Evolutionary conservation across 2,113 vertebrate genomes (phyloP), one percentile per base, ranked within the genome.

Genomic region (Noctilio leporinus): DNA sequence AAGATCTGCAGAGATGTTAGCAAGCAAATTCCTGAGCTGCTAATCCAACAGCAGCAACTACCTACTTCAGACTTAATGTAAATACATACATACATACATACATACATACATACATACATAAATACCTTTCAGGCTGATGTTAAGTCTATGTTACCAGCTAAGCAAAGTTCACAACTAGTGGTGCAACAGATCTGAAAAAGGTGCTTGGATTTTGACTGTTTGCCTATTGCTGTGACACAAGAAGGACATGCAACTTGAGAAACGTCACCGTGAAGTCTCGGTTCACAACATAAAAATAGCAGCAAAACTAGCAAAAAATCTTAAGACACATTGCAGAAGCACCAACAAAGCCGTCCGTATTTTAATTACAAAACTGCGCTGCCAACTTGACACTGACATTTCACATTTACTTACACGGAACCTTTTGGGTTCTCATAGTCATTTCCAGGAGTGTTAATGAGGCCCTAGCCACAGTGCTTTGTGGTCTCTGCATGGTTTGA

Each of bases 361-460:
- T 82, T 94, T 92, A 92, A 92, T 92, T 64, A 92, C 49, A 35
- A 81, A 96, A 78, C 22, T 38, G 62, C 55, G 11, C 33, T 55
- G 28, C 78, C 78, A 84, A 78, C 45, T 57, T 83, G 76, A 86
- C 26, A 94, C 45, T 86, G 17, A 11, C 73, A 85, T 57, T 91
- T 96, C 70, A 82, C 30, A 78, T 91, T 91, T 78, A 53, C 69
- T 89, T 70, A 47, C 10, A 89, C 47, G 67, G 59, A 92, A 65
- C 0, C 4, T 81, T 85, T 62, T 53, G 65, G 59, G 26, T 69
- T 86, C 94, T 94, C 86, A 76, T 62, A 83, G 65, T 94, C 53
- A 73, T 76, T 93, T 92, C 69, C 69, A 90, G 28, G 51, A 75
- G 69, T 93, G 20, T 83, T 94, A 94, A 97, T 95, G 80, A 97